phyloP scores from a whole-genome alignment of 2,888 invertebrate species.

The Anoplius nigerrimus region DNA sequence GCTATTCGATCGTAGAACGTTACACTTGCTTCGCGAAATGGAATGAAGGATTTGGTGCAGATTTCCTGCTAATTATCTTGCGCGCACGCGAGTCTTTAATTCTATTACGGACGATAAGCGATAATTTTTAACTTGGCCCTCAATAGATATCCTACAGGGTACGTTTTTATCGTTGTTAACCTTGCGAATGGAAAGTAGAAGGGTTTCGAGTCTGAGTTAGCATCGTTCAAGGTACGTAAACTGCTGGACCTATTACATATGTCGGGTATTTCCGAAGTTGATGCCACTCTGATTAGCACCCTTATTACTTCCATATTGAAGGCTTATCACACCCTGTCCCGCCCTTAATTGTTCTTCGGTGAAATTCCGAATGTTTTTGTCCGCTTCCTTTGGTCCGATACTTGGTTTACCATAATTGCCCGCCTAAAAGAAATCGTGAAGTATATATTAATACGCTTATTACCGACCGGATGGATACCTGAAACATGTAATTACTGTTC shows the following conservation, averaged over 20 bases:
- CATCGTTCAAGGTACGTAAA: background rate
- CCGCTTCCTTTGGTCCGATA: slow-evolving; percentile 97
- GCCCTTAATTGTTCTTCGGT: slow-evolving; percentile 95
- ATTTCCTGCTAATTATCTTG: slow-evolving; percentile 4
- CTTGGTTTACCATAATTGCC: slow-evolving; percentile 89
- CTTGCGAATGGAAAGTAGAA: slow-evolving; percentile 35
- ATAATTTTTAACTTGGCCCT: slow-evolving; percentile 38
- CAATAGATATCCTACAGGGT: slow-evolving; percentile 35
- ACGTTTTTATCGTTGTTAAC: slow-evolving; percentile 38
- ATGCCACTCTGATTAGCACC: slow-evolving; percentile 97
- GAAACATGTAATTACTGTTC: background rate
- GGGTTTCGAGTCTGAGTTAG: slow-evolving; percentile 8
- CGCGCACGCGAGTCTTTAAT: slow-evolving; percentile 35
- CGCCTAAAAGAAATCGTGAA: slow-evolving; percentile 76
- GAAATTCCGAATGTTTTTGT: slow-evolving; percentile 95
- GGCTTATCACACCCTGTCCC: slow-evolving; percentile 93
- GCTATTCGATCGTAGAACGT: slow-evolving; percentile 20
- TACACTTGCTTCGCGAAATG: slow-evolving; percentile 15
- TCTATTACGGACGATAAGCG: slow-evolving; percentile 13
- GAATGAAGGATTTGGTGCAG: slow-evolving; percentile 3
- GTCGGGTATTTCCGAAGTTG: slow-evolving; percentile 97
- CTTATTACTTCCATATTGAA: slow-evolving; percentile 98
- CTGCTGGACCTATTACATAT: slow-evolving; percentile 84
- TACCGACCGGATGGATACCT: background rate
- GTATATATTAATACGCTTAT: background rate